Evolutionary conservation across 2,888 invertebrate species (phyloP).

Genomic region (Aplocera efformata): DNA sequence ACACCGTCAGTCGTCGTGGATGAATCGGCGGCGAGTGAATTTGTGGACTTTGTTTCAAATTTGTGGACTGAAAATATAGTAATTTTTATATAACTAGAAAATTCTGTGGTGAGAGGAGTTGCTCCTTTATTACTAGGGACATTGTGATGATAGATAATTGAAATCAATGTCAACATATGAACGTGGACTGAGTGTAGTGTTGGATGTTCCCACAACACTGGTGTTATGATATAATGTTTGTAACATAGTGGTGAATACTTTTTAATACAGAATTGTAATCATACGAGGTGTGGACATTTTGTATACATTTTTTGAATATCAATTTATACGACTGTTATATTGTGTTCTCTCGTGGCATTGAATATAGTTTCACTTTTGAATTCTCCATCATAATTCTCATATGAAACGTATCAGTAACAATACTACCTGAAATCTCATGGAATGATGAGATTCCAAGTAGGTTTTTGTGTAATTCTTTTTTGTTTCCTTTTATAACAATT

Average conservation of each 20-base stretch:
- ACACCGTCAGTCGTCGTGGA: slow-evolving; percentile 55
- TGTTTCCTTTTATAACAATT: too few species aligned
- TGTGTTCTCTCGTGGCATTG: slow-evolving; percentile 77
- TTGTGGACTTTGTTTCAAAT: slow-evolving; percentile 79
- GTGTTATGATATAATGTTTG: slow-evolving; percentile 50
- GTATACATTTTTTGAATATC: slow-evolving; percentile 72
- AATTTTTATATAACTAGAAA: slow-evolving; percentile 77
- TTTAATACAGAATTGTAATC: slow-evolving; percentile 73
- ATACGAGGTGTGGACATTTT: slow-evolving; percentile 74
- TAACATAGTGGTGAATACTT: slow-evolving; percentile 62
- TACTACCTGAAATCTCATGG: not conserved
- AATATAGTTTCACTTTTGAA: slow-evolving; percentile 39
- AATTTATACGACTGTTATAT: slow-evolving; percentile 58
- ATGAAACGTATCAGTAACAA: not conserved
- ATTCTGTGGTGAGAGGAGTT: slow-evolving; percentile 79
- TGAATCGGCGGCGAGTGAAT: slow-evolving; percentile 59
- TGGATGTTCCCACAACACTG: slow-evolving; percentile 49
- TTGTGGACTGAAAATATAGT: slow-evolving; percentile 77
- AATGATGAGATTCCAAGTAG: too few species aligned
- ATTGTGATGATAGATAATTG: slow-evolving; percentile 55
- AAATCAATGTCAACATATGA: slow-evolving; percentile 52
- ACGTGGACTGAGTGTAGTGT: slow-evolving; percentile 61
- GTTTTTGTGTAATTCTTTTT: too few species aligned
- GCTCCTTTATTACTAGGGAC: slow-evolving; percentile 66
- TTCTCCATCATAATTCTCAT: slow-evolving; percentile 7